Percentiles rank a stretch among this genome's conserved stretches.
These are phyloP conservation scores for Drosophila crucigera DNA, from an alignment of 2,888 invertebrate species.

Conservation along the genomic window DNA sequence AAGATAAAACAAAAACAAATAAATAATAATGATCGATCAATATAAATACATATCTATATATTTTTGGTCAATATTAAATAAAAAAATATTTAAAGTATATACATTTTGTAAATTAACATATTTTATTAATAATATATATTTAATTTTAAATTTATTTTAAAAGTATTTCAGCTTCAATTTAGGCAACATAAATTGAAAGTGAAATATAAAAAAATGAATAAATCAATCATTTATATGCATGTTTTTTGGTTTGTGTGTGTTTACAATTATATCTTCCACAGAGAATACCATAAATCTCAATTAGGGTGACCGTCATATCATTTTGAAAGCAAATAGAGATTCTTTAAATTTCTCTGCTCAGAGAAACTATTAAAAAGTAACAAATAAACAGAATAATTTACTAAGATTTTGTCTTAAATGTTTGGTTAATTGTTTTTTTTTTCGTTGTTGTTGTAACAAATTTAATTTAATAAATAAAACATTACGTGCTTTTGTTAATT, in stretches of 20 bases:
- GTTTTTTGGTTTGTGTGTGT: not conserved
- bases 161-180: not conserved
- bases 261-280: not conserved
- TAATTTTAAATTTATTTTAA: not conserved
- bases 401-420: not conserved
- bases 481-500: slow-evolving; percentile 59
- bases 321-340: not conserved
- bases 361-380: not conserved
- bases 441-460: not conserved
- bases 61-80: not conserved
- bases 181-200: too few relatives aligned
- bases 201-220: not conserved
- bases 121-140: not conserved
- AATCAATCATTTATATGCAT: not conserved
- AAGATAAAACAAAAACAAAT: not conserved
- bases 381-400: not conserved
- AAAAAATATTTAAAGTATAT: not conserved
- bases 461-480: slow-evolving; percentile 17
- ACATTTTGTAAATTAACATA: too few relatives aligned
- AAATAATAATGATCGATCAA: not conserved
- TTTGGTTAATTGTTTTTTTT: not conserved
- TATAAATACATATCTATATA: not conserved
- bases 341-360: not conserved
- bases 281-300: not conserved
- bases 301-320: not conserved